Evolutionary conservation across 2,888 invertebrate genomes (phyloP).

Genomic region (Cerastis rubricosa): DNA sequence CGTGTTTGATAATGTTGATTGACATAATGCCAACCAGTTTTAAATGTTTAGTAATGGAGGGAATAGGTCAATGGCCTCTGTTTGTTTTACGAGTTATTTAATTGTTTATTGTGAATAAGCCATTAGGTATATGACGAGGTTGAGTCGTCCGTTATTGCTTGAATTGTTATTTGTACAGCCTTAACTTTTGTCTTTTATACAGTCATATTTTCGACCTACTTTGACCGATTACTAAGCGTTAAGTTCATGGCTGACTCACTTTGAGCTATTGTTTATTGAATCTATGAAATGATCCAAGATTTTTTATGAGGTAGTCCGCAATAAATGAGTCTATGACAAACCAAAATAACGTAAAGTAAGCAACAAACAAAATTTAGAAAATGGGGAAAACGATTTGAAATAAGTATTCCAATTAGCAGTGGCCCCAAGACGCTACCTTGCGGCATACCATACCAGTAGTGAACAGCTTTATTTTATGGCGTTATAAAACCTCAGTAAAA

Average conservation of each 20-base stretch:
- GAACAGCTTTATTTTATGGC: not conserved
- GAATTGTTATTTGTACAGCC: constrained; percentile 24
- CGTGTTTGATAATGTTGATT: constrained; percentile 43
- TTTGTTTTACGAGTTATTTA: constrained; percentile 35
- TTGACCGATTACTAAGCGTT: constrained; percentile 14
- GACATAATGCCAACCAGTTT: constrained; percentile 48
- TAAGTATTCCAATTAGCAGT: not conserved
- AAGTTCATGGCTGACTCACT: constrained; percentile 5
- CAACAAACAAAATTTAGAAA: not conserved
- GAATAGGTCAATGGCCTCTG: constrained; percentile 44
- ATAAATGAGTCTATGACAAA: constrained; percentile 23
- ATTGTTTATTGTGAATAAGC: constrained; percentile 36
- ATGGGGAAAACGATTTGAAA: not conserved
- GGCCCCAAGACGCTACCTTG: constrained; percentile 11
- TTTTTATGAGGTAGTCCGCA: constrained; percentile 11
- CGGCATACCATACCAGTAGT: not conserved
- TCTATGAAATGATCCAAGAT: not conserved
- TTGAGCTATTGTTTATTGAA: constrained; percentile 3
- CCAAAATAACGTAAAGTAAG: not conserved
- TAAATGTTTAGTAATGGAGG: constrained; percentile 35
- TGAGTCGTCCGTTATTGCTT: constrained; percentile 2
- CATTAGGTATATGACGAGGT: constrained; percentile 23
- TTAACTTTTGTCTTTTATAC: constrained; percentile 24
- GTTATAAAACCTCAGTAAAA: constrained; percentile 5
- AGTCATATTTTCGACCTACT: constrained; percentile 41